phyloP scores from a whole-genome alignment of 2,113 vertebrate species.

The human region GRCh38 chr20:4186001-4186500 shows the following conservation, averaged over 20 bases:
- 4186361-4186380: not conserved
- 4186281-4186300: not conserved
- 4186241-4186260: not conserved
- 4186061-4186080: not conserved
- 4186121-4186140: not conserved
- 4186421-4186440: not conserved
- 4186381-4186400: not conserved
- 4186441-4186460: not conserved
- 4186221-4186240: not conserved
- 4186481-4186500: not conserved
- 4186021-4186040: not conserved
- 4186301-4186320: not conserved
- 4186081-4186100: not conserved
- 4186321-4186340: not conserved
- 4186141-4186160: not conserved
- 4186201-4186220: not conserved
- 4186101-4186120: not conserved
- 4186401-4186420: not conserved
- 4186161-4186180: not conserved
- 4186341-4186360: not conserved
- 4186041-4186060: not conserved
- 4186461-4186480: not conserved
- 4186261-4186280: not conserved
- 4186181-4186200: not conserved
- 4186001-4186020: not conserved